Base-by-base conservation (phyloP, 1,140 invertebrate genomes). In the Aphis craccivora region DNA sequence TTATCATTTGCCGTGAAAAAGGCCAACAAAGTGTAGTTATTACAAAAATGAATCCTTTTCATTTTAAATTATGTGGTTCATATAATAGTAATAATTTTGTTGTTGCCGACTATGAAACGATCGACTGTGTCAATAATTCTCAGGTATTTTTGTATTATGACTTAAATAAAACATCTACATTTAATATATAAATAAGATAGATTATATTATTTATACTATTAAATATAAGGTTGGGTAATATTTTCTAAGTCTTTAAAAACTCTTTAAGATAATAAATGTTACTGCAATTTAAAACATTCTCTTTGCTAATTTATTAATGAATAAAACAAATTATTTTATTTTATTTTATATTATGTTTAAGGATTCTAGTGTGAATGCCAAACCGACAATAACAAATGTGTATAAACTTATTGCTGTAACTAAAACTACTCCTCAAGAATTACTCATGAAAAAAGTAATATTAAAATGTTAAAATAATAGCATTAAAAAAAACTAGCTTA, bases 1-100 rank as follows among this genome's bases (percentile, higher is more conserved):
- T 93, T n/a, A 45, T 93, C 1, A 55, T 93, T 53, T 93, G 91
- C 43, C 43, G 23, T 20, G 81, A 93, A 86, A 86, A 93, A 14
- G 91, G 91, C 5, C 81, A 93, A 84, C 91, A 93, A 20, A 93
- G 81, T 93, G 18, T 93, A 45, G 91, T 93, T 55, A 93, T 55
- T 43, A 86, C 81, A 40, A 93, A 93, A 93, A 53, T 93, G 91
- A 93, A 84, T 37, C 81, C 91, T 30, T 40, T 30, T 84, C 43
- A 3, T 86, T 93, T 84, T 14, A 93, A 93, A 93, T 43, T 93
- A 86, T 93, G 91, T 93, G 91, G 91, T 40, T 84, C 76, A 84
- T 93, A 93, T 53, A 93, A 93, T 86, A 30, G 35, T 30, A 83
- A 93, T 86, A 86, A 93, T 93, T 93, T 93, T 93, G 81, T 93